A percentile compares a stretch with the other conserved stretches of the same genome.
phyloP scores from a whole-genome alignment of 53 echinoderm and acorn worm genomes.

The Stichopus horrens region DNA sequence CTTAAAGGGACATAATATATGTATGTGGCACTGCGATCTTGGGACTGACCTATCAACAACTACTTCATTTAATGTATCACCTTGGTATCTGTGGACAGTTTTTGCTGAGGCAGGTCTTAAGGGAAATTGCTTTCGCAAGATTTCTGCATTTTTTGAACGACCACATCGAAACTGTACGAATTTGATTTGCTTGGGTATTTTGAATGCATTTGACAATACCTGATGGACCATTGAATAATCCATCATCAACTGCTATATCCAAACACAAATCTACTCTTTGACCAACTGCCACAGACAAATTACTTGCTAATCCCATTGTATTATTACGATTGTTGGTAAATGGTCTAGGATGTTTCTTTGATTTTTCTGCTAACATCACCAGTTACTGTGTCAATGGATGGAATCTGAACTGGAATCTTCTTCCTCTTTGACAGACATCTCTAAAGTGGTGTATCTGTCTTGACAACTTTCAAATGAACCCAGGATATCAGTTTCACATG shows the following conservation, averaged over 20 bases:
- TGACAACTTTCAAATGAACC: neutral
- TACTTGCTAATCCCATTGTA: neutral
- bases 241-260: constrained; percentile 40
- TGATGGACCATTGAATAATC: constrained; percentile 28
- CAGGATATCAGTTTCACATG: constrained; percentile 11
- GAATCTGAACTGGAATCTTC: constrained; percentile 8
- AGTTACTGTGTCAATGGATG: constrained; percentile 20
- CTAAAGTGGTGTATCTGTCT: neutral
- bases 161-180: constrained; percentile 20
- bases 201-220: constrained; percentile 2
- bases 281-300: constrained; percentile 3
- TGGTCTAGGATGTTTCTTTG: neutral
- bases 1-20: constrained; percentile 53
- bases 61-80: constrained; percentile 33
- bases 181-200: neutral
- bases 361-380: constrained; percentile 29
- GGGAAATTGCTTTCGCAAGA: constrained; percentile 19
- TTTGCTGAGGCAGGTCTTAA: constrained; percentile 27
- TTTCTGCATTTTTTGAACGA: constrained; percentile 31
- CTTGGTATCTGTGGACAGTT: constrained; percentile 43
- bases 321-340: constrained; percentile 7
- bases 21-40: constrained; percentile 25
- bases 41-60: constrained; percentile 12
- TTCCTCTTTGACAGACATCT: neutral
- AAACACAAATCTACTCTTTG: constrained; percentile 23